Percentiles rank a stretch among this genome's conserved stretches.
These are phyloP conservation scores for Lingula anatina DNA, from an alignment of 2,888 invertebrate species.

Conservation along the genomic window DNA sequence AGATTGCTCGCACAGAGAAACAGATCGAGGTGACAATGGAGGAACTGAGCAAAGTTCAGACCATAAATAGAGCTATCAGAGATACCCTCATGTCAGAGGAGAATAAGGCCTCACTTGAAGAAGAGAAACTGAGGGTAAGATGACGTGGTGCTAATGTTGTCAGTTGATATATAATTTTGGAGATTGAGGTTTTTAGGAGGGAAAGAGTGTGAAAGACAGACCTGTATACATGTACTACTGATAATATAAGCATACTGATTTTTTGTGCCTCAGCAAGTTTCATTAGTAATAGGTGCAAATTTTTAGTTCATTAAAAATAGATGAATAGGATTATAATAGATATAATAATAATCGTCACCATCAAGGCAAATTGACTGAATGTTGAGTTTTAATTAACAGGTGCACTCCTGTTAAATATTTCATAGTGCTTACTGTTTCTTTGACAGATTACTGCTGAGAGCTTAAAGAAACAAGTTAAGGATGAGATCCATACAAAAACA, in stretches of 20 bases:
- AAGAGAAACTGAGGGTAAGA: conserved; percentile 39
- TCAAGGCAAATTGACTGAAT: no score
- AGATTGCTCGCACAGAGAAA: conserved; percentile 29
- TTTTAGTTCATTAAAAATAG: no score
- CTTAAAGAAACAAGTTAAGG: conserved; percentile 43
- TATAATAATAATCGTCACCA: no score
- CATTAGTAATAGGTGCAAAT: no score
- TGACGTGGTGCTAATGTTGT: neutral
- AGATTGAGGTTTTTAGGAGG: no score
- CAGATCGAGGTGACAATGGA: conserved; percentile 34
- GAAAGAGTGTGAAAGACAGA: no score
- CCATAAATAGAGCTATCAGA: conserved; percentile 25
- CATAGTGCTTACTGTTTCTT: neutral
- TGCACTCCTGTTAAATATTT: no score
- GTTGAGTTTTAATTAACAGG: no score
- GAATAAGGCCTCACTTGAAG: conserved; percentile 34
- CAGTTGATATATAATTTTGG: neutral
- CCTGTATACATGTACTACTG: no score
- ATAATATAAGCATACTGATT: no score
- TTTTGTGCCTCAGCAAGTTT: no score
- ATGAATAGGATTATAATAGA: no score
- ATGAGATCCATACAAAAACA: conserved; percentile 42
- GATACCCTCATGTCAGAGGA: conserved; percentile 38
- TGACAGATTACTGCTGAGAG: conserved; percentile 34
- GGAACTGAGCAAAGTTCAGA: conserved; percentile 29